Evolutionary conservation across 2,888 invertebrate genomes (phyloP), one percentile per base, ranked within the genome.

Genomic region (Lissonota sp.): DNA sequence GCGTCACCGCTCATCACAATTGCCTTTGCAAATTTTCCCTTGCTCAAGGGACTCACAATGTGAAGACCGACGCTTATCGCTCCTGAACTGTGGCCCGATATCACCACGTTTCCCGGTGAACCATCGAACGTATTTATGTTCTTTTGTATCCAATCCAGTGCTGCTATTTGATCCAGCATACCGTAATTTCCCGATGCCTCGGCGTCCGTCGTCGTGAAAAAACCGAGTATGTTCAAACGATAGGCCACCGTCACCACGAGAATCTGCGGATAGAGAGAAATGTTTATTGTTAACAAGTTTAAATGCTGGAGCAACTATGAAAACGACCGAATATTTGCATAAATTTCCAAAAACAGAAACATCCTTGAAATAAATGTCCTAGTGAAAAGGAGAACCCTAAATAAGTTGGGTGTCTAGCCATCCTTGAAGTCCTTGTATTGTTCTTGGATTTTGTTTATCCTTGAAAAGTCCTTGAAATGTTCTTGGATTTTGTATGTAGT

Each of bases 1-100:
- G 96, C 95, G 87, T 95, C 96, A 0, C 97, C 97, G 83, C 97
- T 97, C 97, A 97, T 97, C 10, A 95, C 95, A 67, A 97, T 96
- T 0, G 96, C 96, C 91, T 96, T 96, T 91, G 93, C 86, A 86
- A 97, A 97, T 60, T 96, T 94, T 37, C 95, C 95, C 53, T 80
- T 85, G 51, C 93, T 93, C 58, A 90, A 76, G 0, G 93, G 92
- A 57, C 93, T 93, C 73, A 96, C 93, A 90, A 97, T 93, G 91
- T 97, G 97, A 0, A 97, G 92, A 0, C 96, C 96, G 4, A 96
- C 96, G 89, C 97, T 97, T 2, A 96, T 94, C 0, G 96, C 96
- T 0, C 97, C 97, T 0, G 97, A 95, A 53, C 96, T 96, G 88
- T 97, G 97, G 0, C 97, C 97, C 92, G 96, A 96, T 66, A 97